Percentiles rank a stretch among this genome's conserved stretches.
Conservation (phyloP, 2,888 invertebrate genomes). For the Drosophila setosimentum region DNA sequence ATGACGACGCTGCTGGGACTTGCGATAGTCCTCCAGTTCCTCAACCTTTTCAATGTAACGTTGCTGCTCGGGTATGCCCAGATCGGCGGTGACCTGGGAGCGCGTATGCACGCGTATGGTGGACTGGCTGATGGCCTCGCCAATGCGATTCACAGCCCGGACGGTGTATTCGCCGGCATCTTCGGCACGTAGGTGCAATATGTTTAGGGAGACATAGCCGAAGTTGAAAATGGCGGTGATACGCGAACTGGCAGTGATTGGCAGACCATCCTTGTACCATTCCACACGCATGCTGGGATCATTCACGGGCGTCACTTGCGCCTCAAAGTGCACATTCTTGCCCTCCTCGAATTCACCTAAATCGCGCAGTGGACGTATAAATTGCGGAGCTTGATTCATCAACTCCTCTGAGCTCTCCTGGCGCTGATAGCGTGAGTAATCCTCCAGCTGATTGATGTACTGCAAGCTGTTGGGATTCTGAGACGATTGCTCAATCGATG, state of each 20-base stretch:
- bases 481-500: constrained; percentile 93
- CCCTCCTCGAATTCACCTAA: constrained; percentile 95
- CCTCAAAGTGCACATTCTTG: constrained; percentile 96
- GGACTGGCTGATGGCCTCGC: constrained; percentile 95
- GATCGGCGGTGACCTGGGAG: constrained; percentile 93
- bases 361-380: constrained; percentile 94
- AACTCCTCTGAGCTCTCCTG: constrained; percentile 94
- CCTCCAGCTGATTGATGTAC: constrained; percentile 95
- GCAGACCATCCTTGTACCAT: constrained; percentile 97
- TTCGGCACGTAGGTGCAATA: constrained; percentile 99
- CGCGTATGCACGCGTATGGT: constrained; percentile 91
- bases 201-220: constrained; percentile 99
- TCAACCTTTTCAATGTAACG: constrained; percentile 96
- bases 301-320: constrained; percentile 95
- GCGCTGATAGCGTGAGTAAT: constrained; percentile 94
- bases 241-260: constrained; percentile 98
- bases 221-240: constrained; percentile 99
- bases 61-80: constrained; percentile 95
- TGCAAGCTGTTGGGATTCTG: constrained; percentile 97
- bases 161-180: constrained; percentile 98
- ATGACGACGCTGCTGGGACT: constrained; percentile 91
- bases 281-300: constrained; percentile 97
- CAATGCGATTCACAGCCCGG: constrained; percentile 95
- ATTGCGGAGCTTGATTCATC: constrained; percentile 92
- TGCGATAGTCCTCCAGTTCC: constrained; percentile 95